Base-by-base conservation (phyloP, 2,797 vertebrate species). In the Pseudochirops cupreus region DNA sequence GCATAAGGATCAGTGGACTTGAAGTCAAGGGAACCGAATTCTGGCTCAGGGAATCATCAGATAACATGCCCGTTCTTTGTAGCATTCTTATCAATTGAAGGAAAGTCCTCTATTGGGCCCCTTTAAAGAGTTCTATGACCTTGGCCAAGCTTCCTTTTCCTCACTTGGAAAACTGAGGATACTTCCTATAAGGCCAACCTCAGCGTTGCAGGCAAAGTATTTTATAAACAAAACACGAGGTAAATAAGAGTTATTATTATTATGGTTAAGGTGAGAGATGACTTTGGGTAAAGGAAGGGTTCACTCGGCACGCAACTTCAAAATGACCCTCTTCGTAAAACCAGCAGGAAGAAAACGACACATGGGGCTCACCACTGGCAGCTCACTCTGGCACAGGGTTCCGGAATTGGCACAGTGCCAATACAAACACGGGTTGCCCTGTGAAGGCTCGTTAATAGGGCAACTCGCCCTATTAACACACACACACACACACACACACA, bases 371-470 rank as follows among this genome's bases (percentile, higher is more conserved):
- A 52, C 95, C 94, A 54, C 39, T 29, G 87, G 97, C 96, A 95
- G 98, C 54, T 39, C 0, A 13, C 95, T 92, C 94, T 96, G 97
- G 97, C 97, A 91, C 92, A 50, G 94, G 29, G 74, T 97, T 98
- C 97, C 31, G 62, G 98, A 93, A 93, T 90, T 96, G 97, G 98
- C 97, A 53, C 0, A 13, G 92, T 90, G 97, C 96, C 98, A 98
- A 97, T 92, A 96, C 95, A 95, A 98, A 97, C 96, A 97, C 96
- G 96, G 11, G 16, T 55, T 94, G 97, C 97, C 96, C 97, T 95
- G 96, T 57, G 74, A 96, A 97, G 58, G 90, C 97, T 98, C 97
- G 28, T 97, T 96, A 97, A 97, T 11, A 14, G 96, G 96, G 96
- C 90, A 94, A 95, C 57, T 46, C 46, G 46, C 46, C 96, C n/a